Percentiles rank a stretch among this genome's conserved stretches.
These are phyloP conservation scores for Pantherophis vulpinus DNA, from an alignment of 2,797 vertebrate genomes.

Conservation along the genomic window DNA sequence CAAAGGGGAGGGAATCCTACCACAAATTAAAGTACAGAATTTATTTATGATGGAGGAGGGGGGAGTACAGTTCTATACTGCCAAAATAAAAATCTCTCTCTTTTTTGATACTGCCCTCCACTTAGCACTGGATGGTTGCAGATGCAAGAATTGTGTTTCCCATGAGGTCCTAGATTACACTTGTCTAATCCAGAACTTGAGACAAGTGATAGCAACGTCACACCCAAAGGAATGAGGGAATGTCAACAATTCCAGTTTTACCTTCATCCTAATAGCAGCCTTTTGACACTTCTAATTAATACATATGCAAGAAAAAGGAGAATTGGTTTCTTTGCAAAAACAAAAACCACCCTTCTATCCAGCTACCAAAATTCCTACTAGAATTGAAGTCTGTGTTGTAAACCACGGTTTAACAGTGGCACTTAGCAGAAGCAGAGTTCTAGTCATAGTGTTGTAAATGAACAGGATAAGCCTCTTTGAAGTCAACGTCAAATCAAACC, in stretches of 20 bases:
- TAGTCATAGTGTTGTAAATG: conserved; percentile 51
- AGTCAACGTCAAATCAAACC: conserved; percentile 55
- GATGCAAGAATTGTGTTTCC: conserved; percentile 18
- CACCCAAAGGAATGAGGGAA: conserved; percentile 37
- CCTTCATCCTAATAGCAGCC: conserved; percentile 42
- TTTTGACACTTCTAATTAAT: conserved; percentile 67
- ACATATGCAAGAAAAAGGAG: conserved; percentile 53
- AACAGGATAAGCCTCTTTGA: conserved; percentile 61
- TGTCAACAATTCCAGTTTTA: conserved; percentile 55
- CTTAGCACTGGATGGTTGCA: conserved; percentile 42
- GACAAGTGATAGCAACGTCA: conserved; percentile 37
- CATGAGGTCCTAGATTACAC: conserved; percentile 40
- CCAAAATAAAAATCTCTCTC: conserved; percentile 26
- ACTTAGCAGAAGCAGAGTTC: conserved; percentile 54
- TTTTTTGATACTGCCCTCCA: conserved; percentile 43
- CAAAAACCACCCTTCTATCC: conserved; percentile 48
- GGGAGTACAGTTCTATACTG: conserved; percentile 36
- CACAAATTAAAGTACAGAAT: conserved; percentile 61
- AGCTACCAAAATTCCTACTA: conserved; percentile 59
- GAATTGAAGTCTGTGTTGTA: conserved; percentile 54
- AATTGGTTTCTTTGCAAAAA: conserved; percentile 55
- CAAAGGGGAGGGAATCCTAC: conserved; percentile 45
- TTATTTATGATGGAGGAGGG: conserved; percentile 40
- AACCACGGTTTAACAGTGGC: conserved; percentile 59
- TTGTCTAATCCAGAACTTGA: conserved; percentile 52